Evolutionary conservation across 1,140 invertebrate genomes (phyloP).

Genomic region (Tetranychus urticae): DNA sequence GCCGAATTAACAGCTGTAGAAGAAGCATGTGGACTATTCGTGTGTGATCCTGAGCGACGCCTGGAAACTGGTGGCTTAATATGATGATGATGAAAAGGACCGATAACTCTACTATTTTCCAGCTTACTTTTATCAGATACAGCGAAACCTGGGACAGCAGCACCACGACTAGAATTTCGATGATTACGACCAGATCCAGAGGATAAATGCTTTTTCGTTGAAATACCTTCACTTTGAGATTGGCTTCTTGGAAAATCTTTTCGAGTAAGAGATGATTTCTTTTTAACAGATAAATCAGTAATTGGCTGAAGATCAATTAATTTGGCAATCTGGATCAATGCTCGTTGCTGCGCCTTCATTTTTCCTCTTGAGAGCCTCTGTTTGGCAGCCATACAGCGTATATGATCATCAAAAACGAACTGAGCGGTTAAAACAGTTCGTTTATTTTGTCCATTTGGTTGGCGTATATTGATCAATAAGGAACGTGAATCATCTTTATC

Average conservation of each 20-base stretch:
- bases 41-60: not conserved
- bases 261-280: not conserved
- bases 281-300: not conserved
- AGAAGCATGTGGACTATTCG: not conserved
- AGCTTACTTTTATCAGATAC: not conserved
- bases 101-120: not conserved
- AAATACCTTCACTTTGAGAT: not conserved
- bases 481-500: constrained; percentile 92
- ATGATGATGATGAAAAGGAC: no score
- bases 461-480: constrained; percentile 78
- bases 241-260: not conserved
- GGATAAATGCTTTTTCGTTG: not conserved
- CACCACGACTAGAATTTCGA: not conserved
- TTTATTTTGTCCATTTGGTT: constrained; percentile 20
- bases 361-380: constrained; percentile 55
- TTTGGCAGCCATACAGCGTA: constrained; percentile 42
- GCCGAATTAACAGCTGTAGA: not conserved
- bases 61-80: not conserved
- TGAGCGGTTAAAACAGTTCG: constrained; percentile 56
- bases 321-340: constrained; percentile 79
- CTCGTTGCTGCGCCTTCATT: constrained; percentile 77
- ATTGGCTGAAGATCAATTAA: constrained; percentile 44
- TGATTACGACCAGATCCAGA: not conserved
- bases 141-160: constrained; percentile 4
- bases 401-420: constrained; percentile 96